phyloP scores from a whole-genome alignment of 2,888 invertebrate species.

The Baronia brevicornis region DNA sequence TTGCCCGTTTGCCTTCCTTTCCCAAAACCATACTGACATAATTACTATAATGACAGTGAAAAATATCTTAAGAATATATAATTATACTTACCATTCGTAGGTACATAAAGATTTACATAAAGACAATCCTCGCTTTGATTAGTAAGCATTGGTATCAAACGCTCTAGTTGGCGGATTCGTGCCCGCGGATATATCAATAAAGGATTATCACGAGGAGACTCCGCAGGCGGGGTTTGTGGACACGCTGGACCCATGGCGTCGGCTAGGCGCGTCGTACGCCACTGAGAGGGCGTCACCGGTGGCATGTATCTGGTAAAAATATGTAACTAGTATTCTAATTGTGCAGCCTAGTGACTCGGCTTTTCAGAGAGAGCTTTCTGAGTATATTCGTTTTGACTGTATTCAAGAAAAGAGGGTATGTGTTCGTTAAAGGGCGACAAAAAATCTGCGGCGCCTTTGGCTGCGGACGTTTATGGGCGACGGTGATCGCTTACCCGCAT shows the following conservation, averaged over 20 bases:
- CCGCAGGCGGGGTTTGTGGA: slow-evolving; percentile 82
- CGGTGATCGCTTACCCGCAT: too few species aligned
- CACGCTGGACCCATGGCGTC: slow-evolving; percentile 91
- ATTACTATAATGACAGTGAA: too few species aligned
- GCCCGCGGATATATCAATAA: slow-evolving; percentile 87
- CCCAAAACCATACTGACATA: too few species aligned
- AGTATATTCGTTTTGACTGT: too few species aligned
- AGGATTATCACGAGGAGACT: slow-evolving; percentile 72
- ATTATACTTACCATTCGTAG: slow-evolving; percentile 71
- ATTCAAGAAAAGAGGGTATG: too few species aligned
- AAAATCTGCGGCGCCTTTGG: too few species aligned
- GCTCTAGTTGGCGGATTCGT: slow-evolving; percentile 88
- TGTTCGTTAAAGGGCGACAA: too few species aligned
- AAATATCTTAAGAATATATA: not conserved
- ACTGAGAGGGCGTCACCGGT: slow-evolving; percentile 92
- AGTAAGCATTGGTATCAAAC: slow-evolving; percentile 86
- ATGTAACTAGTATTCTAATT: too few species aligned
- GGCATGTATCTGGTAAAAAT: slow-evolving; percentile 86
- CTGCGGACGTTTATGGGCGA: too few species aligned
- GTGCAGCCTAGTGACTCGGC: not conserved
- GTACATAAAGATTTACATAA: slow-evolving; percentile 97
- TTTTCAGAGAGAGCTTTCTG: not conserved
- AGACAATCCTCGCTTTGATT: slow-evolving; percentile 99
- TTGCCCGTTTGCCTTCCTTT: too few species aligned
- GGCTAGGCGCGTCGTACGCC: slow-evolving; percentile 87